Evolutionary conservation across 2,888 invertebrate species (phyloP), one percentile per base, ranked within the genome.

Genomic region (Lycophotia porphyrea): DNA sequence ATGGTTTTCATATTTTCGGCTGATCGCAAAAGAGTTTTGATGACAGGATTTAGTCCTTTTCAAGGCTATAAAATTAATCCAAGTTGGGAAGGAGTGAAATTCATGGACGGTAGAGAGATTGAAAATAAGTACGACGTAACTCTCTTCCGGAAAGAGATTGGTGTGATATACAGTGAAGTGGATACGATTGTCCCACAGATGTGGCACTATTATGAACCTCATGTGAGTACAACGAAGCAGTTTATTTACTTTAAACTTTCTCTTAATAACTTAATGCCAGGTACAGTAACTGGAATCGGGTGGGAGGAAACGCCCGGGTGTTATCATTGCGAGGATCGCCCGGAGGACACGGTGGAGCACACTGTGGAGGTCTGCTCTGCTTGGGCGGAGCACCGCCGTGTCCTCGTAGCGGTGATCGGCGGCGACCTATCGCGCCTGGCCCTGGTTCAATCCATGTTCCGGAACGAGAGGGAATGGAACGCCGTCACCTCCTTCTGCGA

Each of bases 31-130:
- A 82, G 93, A 84, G 95, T 97, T 67, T 87, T 98, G 63, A 96
- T 98, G 21, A 98, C 98, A 80, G 98, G 98, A 13, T 99, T 98
- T 94, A 98, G 98, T 0, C 98, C 98, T 7, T 98, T 98, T 93
- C 93, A 94, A 8, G 94, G 94, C 47, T 97, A 98, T 90, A 92
- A 93, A 31, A 94, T 97, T 21, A 99, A 98, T 92, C 97, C 98
- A 1, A 98, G 98, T 91, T 98, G 98, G 98, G 97, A 98, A 91
- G 97, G 98, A 15, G 98, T 98, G 0, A 97, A 97, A 90, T 90
- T 97, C 68, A 94, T 98, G 85, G 95, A 97, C 31, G 58, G 58
- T 31, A 58, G 58, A 58, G 31, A 31, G 9, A 58, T 58, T 31
- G 58, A 58, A 31, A 58, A 58, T 31, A 58, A 58, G 4, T 31